Evolutionary conservation across 2,113 vertebrate genomes (phyloP).

Genomic region (Oreochromis spilurus): DNA sequence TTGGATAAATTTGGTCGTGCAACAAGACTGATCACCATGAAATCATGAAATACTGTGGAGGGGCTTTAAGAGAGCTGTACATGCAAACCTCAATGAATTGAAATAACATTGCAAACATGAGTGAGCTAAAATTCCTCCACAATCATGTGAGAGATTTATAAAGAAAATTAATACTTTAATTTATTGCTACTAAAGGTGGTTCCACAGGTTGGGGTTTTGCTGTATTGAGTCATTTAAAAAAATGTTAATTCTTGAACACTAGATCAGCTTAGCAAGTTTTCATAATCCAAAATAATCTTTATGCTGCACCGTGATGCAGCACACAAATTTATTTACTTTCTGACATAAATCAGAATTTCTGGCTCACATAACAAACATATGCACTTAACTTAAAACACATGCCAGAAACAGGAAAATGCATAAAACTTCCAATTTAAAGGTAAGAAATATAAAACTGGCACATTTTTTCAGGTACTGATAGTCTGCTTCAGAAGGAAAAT

Average conservation of each 20-base stretch:
- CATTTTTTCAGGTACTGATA: background rate
- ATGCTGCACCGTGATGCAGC: accelerated
- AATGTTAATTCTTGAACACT: background rate
- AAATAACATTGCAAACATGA: background rate
- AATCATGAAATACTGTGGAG: background rate
- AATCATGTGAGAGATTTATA: background rate
- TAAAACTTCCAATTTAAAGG: background rate
- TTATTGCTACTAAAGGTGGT: background rate
- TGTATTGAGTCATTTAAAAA: background rate
- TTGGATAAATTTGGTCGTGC: background rate
- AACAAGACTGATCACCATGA: background rate
- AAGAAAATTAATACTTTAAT: background rate
- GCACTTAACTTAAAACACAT: background rate
- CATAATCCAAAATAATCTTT: background rate
- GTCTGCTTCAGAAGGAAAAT: background rate
- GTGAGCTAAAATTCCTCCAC: background rate
- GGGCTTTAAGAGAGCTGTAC: background rate
- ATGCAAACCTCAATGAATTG: background rate
- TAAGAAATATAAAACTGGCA: background rate
- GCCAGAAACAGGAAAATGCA: background rate
- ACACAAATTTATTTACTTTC: background rate
- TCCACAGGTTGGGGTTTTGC: background rate
- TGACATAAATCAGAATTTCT: background rate
- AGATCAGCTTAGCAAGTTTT: background rate
- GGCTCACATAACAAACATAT: background rate